Percentiles rank a stretch among this genome's conserved stretches.
Conservation (phyloP, 1,140 invertebrate genomes). For the Heliconius hewitsoni region DNA sequence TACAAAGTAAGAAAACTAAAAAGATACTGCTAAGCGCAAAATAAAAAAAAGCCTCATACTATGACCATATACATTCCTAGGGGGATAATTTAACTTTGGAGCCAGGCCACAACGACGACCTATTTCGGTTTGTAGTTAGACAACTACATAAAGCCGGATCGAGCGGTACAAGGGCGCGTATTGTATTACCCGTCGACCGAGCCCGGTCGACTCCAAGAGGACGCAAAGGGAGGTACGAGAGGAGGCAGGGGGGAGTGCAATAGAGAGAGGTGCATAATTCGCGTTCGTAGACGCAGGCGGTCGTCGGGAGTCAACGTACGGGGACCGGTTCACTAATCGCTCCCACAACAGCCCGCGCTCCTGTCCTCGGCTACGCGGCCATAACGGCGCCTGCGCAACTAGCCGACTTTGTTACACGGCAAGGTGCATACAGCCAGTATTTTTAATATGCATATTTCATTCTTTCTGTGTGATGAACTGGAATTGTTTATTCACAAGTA, state of each 20-base stretch:
- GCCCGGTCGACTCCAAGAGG: constrained; percentile 29
- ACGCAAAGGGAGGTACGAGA: constrained; percentile 21
- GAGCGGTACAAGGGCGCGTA: constrained; percentile 40
- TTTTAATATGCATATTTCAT: neutral
- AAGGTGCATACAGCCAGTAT: constrained; percentile 11
- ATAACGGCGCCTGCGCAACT: constrained; percentile 68
- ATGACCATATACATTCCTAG: neutral
- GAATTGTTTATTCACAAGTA: neutral
- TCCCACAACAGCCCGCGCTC: constrained; percentile 67
- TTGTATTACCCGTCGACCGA: constrained; percentile 38
- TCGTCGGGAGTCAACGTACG: constrained; percentile 74
- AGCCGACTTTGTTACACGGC: constrained; percentile 35
- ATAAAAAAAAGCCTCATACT: neutral
- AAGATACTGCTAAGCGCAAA: neutral
- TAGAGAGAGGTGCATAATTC: constrained; percentile 63
- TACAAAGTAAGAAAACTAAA: neutral
- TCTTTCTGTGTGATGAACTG: neutral
- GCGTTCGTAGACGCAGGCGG: constrained; percentile 64
- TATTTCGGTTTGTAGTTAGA: constrained; percentile 26
- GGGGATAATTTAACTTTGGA: constrained; percentile 9
- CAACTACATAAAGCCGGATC: constrained; percentile 28
- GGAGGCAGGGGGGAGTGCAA: constrained; percentile 40
- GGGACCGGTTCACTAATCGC: constrained; percentile 78
- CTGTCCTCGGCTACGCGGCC: constrained; percentile 71
- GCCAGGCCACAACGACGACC: constrained; percentile 9